Evolutionary conservation across 2,888 invertebrate genomes (phyloP), one percentile per base, ranked within the genome.

Genomic region (Leptarthrus brevirostris): DNA sequence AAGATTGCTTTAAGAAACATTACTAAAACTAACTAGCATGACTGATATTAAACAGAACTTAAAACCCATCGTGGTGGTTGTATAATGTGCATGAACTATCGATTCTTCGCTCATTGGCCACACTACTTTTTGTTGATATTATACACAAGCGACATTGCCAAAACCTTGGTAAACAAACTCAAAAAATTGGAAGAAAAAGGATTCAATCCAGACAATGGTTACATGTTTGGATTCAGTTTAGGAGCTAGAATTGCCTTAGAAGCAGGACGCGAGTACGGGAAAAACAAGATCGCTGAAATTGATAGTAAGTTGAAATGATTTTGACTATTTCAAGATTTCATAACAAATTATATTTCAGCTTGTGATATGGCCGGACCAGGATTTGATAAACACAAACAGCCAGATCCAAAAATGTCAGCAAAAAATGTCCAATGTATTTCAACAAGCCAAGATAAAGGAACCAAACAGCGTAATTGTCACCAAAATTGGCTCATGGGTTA

Each of bases 401-500:
- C 52, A 18, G 78, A 80, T 54, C 77, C 78, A 0, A 78, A 77
- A 34, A 30, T 71, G 10, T 77, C 80, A 0, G 80, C 79, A 0
- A 71, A 78, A 72, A 80, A 80, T 74, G 79, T 80, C 34, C 80
- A 80, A 71, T 80, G 80, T 61, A 79, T 79, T 53, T 79, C 79
- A 44, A 79, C 80, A 2, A 79, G 79, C 73, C 70, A 36, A 5
- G 79, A 78, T 53, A 79, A 79, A 40, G 80, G 80, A 61, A 79
- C 80, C 0, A 22, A 72, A 0, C 73, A 76, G 4, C 75, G 79
- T 4, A 78, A 79, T 56, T 80, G 80, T 30, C 79, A 80, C 74
- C 79, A 80, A 69, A 77, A 80, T 76, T 80, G 80, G 79, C 76
- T 78, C 54, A 79, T 80, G 79, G 80, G 80, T 5, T 72, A 78